Conservation (phyloP, 1,140 invertebrate species). For the Drosophila pachea region DNA sequence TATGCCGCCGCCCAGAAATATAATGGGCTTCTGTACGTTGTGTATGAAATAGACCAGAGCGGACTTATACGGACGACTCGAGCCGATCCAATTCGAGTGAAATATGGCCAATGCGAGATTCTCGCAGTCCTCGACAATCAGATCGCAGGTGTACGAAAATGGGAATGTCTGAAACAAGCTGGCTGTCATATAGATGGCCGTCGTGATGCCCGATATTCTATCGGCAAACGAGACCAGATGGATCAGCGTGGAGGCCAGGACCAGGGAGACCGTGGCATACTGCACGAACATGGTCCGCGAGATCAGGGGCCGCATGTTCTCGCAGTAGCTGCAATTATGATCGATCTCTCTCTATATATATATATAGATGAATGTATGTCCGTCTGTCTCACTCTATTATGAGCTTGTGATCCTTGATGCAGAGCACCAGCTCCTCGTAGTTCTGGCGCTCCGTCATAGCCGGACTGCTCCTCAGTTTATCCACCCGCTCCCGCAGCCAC, state of each 20-base stretch:
- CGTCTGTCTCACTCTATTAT: slow-evolving; percentile 33
- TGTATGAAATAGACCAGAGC: slow-evolving; percentile 35
- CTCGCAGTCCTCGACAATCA: slow-evolving; percentile 37
- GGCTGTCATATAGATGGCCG: slow-evolving; percentile 24
- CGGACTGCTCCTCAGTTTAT: slow-evolving; percentile 18
- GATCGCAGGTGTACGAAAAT: slow-evolving; percentile 46
- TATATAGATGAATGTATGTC: not conserved
- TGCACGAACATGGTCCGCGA: slow-evolving; percentile 45
- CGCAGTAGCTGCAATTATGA: slow-evolving; percentile 21
- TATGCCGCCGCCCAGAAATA: slow-evolving; percentile 42
- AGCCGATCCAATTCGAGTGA: slow-evolving; percentile 51
- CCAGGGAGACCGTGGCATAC: slow-evolving; percentile 38
- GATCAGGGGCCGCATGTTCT: slow-evolving; percentile 41
- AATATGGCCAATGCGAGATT: slow-evolving; percentile 35
- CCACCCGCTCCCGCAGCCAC: slow-evolving; percentile 21
- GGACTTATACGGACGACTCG: slow-evolving; percentile 31
- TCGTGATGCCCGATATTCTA: slow-evolving; percentile 27
- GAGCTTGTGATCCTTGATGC: slow-evolving; percentile 53
- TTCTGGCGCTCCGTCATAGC: slow-evolving; percentile 13
- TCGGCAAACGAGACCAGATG: slow-evolving; percentile 48
- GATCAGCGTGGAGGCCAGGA: slow-evolving; percentile 38
- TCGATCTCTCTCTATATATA: not conserved
- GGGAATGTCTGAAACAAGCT: slow-evolving; percentile 51
- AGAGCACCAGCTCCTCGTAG: slow-evolving; percentile 30
- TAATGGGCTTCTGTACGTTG: slow-evolving; percentile 38